Percentiles rank a stretch among this genome's conserved stretches.
These are phyloP conservation scores for Drosophila bunnanda DNA, from an alignment of 2,888 invertebrate species.

Conservation along the genomic window DNA sequence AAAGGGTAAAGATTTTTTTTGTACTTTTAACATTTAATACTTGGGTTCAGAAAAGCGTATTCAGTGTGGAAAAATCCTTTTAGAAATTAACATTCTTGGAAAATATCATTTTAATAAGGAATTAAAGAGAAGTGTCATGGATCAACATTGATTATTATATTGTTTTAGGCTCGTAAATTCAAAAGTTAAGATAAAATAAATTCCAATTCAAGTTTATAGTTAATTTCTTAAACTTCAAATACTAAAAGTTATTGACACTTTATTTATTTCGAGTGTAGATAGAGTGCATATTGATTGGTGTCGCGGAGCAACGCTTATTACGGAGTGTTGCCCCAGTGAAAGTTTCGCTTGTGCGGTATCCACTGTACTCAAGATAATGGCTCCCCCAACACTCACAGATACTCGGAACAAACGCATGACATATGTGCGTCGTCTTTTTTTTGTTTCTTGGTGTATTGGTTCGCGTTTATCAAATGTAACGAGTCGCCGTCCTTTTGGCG, in stretches of 20 bases:
- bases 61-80: neutral
- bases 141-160: too few species aligned
- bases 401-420: conserved; percentile 21
- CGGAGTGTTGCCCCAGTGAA: conserved; percentile 9
- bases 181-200: too few species aligned
- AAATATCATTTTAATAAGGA: neutral
- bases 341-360: conserved; percentile 26
- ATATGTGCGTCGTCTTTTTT: conserved; percentile 10
- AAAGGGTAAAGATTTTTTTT: neutral
- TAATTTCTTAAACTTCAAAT: neutral
- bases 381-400: conserved; percentile 20
- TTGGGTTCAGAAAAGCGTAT: neutral
- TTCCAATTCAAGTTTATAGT: too few species aligned
- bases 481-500: conserved; percentile 44
- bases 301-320: neutral
- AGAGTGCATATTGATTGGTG: conserved; percentile 14
- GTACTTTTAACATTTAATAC: neutral
- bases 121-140: too few species aligned
- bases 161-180: too few species aligned
- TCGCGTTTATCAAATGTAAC: conserved; percentile 50
- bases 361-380: conserved; percentile 39
- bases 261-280: conserved; percentile 13
- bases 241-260: neutral
- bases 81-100: neutral
- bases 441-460: conserved; percentile 25